Evolutionary conservation across 2,797 vertebrate genomes (phyloP), one percentile per base, ranked within the genome.

Genomic region (Takifugu rubripes): DNA sequence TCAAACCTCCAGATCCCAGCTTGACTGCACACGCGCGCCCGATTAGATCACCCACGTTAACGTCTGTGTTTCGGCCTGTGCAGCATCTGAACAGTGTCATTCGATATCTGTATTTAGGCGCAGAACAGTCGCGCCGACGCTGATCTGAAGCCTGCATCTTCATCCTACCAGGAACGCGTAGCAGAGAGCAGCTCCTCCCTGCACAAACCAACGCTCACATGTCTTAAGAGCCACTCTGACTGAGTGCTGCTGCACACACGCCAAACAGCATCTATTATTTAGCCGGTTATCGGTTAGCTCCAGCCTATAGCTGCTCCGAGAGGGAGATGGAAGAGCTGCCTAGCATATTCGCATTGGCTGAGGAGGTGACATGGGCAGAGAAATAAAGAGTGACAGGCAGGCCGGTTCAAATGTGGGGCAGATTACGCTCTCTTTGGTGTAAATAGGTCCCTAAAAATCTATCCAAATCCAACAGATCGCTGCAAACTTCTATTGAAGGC

Each of bases 261-360:
- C 31, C 24, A 31, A 46, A 49, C 44, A 9, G 26, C 66, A 54
- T 66, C 55, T 55, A 70, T 75, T 66, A 79, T 75, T 74, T 52
- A 71, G 72, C 46, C 15, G 55, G 71, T 68, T 66, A 79, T 77
- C 61, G 57, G 84, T 84, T 65, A 52, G 25, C 66, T 44, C 31
- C 46, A 59, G 71, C 55, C 59, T 51, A 58, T 31, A 49, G 61
- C 12, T 44, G n/a, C 74, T 74, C 62, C 54, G 58, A 59, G 27
- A 17, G 7, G 33, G 21, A 61, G 62, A 58, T 64, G 36, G 46
- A 26, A 33, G 24, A 40, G 49, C 47, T 36, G 25, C 26, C 43
- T 46, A 50, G 59, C 29, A 63, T 51, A 51, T 63, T 64, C 69
- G 70, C 49, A 69, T 42, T 52, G 15, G 40, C 27, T 56, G 48